Conservation (phyloP, 1,140 invertebrate genomes). For the Solenopsis fugax region DNA sequence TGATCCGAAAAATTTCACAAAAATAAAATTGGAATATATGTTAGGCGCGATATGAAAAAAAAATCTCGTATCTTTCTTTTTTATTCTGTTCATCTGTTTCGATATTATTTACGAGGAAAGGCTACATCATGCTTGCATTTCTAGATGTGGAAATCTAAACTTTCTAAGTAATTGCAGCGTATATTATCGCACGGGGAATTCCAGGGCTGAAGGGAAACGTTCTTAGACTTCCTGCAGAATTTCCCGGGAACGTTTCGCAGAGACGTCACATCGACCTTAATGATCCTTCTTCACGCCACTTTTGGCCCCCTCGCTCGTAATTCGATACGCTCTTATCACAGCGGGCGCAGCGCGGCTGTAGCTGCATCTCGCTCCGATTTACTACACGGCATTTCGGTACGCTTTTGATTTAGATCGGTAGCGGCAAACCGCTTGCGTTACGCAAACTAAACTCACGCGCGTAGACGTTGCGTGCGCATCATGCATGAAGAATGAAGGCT, state of each 20-base stretch:
- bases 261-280: neutral
- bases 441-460: neutral
- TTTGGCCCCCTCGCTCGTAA: neutral
- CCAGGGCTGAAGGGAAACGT: neutral
- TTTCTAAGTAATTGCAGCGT: conserved; percentile 14
- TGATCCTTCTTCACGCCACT: conserved; percentile 20
- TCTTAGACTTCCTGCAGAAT: neutral
- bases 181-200: neutral
- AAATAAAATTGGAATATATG: neutral
- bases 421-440: neutral
- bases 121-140: neutral
- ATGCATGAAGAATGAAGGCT: neutral
- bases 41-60: neutral
- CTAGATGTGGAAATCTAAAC: neutral
- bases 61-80: neutral
- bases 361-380: neutral
- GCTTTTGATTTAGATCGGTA: conserved; percentile 20
- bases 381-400: neutral
- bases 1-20: neutral
- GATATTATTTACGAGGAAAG: neutral
- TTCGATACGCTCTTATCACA: neutral
- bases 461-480: neutral
- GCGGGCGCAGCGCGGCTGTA: neutral
- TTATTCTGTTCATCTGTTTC: neutral
- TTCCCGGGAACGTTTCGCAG: neutral